These are phyloP conservation scores for Lasioglossum figueresi DNA, from an alignment of 2,888 invertebrate species.

Conservation along the genomic window DNA sequence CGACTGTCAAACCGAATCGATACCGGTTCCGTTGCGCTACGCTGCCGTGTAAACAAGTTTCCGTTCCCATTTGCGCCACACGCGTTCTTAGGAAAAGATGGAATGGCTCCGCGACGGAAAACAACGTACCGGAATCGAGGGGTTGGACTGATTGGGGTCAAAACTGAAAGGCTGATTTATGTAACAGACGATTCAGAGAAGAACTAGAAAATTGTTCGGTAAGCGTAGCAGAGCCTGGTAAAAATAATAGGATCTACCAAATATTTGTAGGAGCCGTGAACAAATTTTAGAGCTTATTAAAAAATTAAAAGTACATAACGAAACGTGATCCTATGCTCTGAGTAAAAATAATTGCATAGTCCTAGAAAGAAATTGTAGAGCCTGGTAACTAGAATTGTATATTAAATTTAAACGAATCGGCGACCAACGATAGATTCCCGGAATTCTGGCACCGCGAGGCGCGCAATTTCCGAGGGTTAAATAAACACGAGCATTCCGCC, in stretches of 20 bases:
- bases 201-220: background rate
- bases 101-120: background rate
- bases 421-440: background rate
- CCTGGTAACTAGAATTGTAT: too few species aligned
- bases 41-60: slow-evolving; percentile 53
- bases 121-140: background rate
- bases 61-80: slow-evolving; percentile 25
- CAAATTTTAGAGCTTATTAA: background rate
- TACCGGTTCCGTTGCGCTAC: slow-evolving; percentile 30
- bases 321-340: background rate
- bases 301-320: background rate
- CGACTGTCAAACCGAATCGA: slow-evolving; percentile 58
- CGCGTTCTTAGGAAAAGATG: background rate
- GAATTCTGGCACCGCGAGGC: background rate
- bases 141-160: background rate
- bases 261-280: background rate
- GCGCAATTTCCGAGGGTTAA: background rate
- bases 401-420: background rate
- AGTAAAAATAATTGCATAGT: background rate
- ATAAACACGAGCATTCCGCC: background rate
- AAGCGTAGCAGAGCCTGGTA: background rate
- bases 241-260: background rate
- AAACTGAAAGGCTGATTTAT: background rate
- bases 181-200: background rate
- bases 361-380: background rate